Conservation (phyloP, 2,797 vertebrate species). For the Tinamus major region DNA sequence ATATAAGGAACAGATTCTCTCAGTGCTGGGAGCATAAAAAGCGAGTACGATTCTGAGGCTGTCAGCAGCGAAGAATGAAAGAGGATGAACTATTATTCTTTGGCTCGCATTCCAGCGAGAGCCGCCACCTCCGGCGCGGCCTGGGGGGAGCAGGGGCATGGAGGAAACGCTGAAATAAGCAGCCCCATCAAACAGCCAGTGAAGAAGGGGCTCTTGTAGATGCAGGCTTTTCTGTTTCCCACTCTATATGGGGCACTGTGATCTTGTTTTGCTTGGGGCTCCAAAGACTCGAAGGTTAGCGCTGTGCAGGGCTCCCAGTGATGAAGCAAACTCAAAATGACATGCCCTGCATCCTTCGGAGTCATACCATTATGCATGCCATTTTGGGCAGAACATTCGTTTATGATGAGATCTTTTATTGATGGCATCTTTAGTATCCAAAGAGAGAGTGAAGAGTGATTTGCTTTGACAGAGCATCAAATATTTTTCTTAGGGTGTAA, state of each 20-base stretch:
- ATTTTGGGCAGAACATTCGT: constrained; percentile 34
- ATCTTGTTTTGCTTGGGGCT: constrained; percentile 37
- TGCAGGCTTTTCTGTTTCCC: constrained; percentile 33
- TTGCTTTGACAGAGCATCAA: constrained; percentile 40
- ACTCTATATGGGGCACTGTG: background rate
- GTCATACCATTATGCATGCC: constrained; percentile 37
- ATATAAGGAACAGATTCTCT: background rate
- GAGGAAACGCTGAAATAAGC: background rate
- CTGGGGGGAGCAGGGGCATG: background rate
- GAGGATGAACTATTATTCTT: fast-evolving
- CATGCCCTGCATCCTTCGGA: constrained; percentile 41
- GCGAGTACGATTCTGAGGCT: background rate
- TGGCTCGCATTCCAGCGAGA: background rate
- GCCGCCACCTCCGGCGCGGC: background rate
- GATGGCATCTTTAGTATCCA: constrained; percentile 50
- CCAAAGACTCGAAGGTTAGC: constrained; percentile 27
- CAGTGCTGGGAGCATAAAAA: background rate
- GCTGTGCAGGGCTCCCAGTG: constrained; percentile 6
- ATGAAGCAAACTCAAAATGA: constrained; percentile 57
- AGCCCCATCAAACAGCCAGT: background rate
- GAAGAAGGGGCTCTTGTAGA: constrained; percentile 1
- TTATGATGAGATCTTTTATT: constrained; percentile 40
- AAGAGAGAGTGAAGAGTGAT: constrained; percentile 30
- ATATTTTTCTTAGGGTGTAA: constrained; percentile 4
- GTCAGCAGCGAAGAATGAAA: background rate